Evolutionary conservation across 2,888 invertebrate genomes (phyloP).

Genomic region (Metalampra italica): DNA sequence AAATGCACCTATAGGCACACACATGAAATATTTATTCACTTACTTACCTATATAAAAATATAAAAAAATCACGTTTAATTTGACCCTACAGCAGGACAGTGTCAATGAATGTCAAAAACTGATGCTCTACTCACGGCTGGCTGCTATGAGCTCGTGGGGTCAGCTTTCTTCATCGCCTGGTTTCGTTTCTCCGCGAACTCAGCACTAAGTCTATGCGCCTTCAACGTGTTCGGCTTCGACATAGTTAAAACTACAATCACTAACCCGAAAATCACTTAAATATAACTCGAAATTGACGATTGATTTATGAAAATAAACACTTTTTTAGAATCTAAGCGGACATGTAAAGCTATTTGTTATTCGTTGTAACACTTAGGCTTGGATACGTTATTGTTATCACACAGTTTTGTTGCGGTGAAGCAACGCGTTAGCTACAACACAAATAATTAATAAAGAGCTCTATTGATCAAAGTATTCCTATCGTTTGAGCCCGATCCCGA

Average conservation of each 20-base stretch:
- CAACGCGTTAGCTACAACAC: slow-evolving; percentile 56
- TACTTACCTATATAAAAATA: no score
- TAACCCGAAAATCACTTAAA: slow-evolving; percentile 22
- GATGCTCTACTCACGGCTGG: slow-evolving; percentile 61
- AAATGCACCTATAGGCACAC: no score
- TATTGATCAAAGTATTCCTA: slow-evolving; percentile 67
- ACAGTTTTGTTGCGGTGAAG: slow-evolving; percentile 38
- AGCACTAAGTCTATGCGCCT: slow-evolving; percentile 72
- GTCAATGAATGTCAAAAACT: no score
- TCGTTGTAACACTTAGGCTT: slow-evolving; percentile 51
- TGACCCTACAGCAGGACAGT: no score
- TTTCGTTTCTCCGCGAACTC: slow-evolving; percentile 70
- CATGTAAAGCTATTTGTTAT: slow-evolving; percentile 35
- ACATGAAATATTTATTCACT: no score
- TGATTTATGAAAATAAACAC: slow-evolving; percentile 33
- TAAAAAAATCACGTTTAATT: no score
- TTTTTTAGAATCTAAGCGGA: slow-evolving; percentile 17
- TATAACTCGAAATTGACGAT: slow-evolving; percentile 21
- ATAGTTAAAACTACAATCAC: slow-evolving; percentile 45
- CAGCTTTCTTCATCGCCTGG: slow-evolving; percentile 60
- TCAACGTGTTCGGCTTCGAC: slow-evolving; percentile 71
- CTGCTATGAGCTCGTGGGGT: slow-evolving; percentile 70
- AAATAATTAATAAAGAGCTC: slow-evolving; percentile 71
- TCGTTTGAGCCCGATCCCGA: slow-evolving; percentile 10
- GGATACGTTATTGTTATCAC: slow-evolving; percentile 35